A percentile compares a stretch with the other conserved stretches of the same genome.
Conservation (phyloP, 2,888 invertebrate species). For the Blomia tropicalis region DNA sequence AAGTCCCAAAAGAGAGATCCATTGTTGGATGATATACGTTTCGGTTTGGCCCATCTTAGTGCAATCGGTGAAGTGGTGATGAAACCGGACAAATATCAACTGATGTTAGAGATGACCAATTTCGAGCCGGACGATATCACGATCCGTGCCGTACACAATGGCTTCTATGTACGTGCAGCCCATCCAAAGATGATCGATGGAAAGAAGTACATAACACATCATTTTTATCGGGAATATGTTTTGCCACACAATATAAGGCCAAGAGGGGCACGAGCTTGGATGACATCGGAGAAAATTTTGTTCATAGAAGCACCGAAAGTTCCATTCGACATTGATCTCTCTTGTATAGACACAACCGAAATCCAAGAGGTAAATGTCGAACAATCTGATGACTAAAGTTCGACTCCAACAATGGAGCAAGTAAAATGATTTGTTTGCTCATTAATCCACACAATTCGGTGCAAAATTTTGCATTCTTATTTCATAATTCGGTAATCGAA, state of each 20-base stretch:
- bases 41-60: not conserved
- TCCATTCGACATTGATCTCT: not conserved
- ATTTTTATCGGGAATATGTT: conserved; percentile 10
- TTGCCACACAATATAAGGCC: not conserved
- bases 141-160: not conserved
- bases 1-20: too few species aligned
- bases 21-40: not conserved
- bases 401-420: too few species aligned
- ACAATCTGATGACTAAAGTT: not conserved
- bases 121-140: not conserved
- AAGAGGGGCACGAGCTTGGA: not conserved
- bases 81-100: not conserved
- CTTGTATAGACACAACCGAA: not conserved
- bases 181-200: not conserved
- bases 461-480: not conserved
- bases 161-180: not conserved
- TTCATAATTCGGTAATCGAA: too few species aligned
- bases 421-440: not conserved
- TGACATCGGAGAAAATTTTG: not conserved
- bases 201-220: not conserved
- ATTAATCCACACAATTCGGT: not conserved
- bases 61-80: not conserved
- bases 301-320: conserved; percentile 12
- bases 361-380: not conserved
- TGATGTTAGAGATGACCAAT: not conserved